A percentile compares a stretch with the other conserved stretches of the same genome.
phyloP scores from a whole-genome alignment of 2,888 invertebrate species.

The Phengaris alcon region DNA sequence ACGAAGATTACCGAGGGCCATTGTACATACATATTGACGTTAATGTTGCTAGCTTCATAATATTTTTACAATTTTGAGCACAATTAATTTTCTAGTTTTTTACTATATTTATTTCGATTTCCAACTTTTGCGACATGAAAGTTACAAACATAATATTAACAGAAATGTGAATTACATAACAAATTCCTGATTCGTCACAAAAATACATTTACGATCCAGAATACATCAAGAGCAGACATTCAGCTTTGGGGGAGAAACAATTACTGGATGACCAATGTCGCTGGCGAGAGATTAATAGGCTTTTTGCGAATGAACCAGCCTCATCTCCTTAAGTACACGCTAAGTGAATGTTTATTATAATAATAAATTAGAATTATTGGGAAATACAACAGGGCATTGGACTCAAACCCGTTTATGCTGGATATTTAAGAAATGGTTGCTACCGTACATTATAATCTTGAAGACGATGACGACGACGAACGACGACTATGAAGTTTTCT shows the following conservation, averaged over 20 bases:
- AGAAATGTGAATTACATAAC: not conserved
- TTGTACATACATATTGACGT: too few relatives aligned
- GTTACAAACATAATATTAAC: too few relatives aligned
- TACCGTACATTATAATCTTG: too few relatives aligned
- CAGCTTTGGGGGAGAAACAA: slow-evolving; percentile 23
- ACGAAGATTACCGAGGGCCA: too few relatives aligned
- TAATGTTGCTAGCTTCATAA: too few relatives aligned
- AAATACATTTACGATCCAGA: slow-evolving; percentile 13
- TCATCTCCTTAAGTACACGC: slow-evolving; percentile 28
- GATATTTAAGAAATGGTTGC: not conserved
- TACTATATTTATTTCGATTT: too few relatives aligned
- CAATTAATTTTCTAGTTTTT: too few relatives aligned
- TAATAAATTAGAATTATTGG: not conserved
- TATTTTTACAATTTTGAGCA: too few relatives aligned
- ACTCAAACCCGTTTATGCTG: not conserved
- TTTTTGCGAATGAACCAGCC: slow-evolving; percentile 29
- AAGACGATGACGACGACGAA: too few relatives aligned
- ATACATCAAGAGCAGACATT: slow-evolving; percentile 29
- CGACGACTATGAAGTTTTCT: too few relatives aligned
- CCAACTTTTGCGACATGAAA: too few relatives aligned
- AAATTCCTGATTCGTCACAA: not conserved
- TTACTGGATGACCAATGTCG: slow-evolving; percentile 31
- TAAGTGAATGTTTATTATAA: slow-evolving; percentile 17
- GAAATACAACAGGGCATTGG: not conserved
- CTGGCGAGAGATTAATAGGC: slow-evolving; percentile 29